phyloP scores from a whole-genome alignment of 2,888 invertebrate species.

The Nematopogon swammerdamellus region DNA sequence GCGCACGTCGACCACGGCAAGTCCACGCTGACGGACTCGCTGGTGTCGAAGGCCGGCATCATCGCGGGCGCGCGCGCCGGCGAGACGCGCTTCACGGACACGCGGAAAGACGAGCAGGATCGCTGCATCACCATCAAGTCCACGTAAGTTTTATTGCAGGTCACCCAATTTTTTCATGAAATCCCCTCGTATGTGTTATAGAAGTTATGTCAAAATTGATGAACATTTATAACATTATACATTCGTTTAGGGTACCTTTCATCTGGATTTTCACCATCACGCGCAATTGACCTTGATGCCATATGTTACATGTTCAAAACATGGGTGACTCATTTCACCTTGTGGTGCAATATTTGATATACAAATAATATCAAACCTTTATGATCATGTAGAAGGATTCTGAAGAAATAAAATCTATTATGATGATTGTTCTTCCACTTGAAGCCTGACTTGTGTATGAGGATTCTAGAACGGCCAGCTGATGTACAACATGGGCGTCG shows the following conservation, averaged over 20 bases:
- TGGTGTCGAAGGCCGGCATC: conserved; percentile 99
- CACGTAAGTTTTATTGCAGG: conserved; percentile 68
- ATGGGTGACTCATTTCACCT: not conserved
- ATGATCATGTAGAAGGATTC: too few species aligned
- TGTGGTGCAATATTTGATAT: not conserved
- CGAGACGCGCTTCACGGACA: conserved; percentile 98
- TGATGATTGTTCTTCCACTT: conserved; percentile 58
- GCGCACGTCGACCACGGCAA: conserved; percentile 99
- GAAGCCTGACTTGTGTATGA: conserved; percentile 34
- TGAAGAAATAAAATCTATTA: conserved; percentile 5
- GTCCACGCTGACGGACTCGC: conserved; percentile 98
- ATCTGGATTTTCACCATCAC: too few species aligned
- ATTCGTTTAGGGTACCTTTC: too few species aligned
- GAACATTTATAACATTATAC: too few species aligned
- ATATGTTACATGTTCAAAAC: too few species aligned
- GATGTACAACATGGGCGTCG: conserved; percentile 21
- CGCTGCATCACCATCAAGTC: conserved; percentile 99
- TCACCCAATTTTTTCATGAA: too few species aligned
- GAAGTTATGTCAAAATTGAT: not conserved
- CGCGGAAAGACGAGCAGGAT: conserved; percentile 99
- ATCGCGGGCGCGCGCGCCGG: conserved; percentile 99
- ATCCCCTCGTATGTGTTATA: conserved; percentile 1
- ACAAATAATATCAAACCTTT: too few species aligned
- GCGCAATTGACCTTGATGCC: too few species aligned
- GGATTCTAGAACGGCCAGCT: conserved; percentile 59